Evolutionary conservation across 2,888 invertebrate genomes (phyloP), one percentile per base, ranked within the genome.

Genomic region (Lymantria monacha): DNA sequence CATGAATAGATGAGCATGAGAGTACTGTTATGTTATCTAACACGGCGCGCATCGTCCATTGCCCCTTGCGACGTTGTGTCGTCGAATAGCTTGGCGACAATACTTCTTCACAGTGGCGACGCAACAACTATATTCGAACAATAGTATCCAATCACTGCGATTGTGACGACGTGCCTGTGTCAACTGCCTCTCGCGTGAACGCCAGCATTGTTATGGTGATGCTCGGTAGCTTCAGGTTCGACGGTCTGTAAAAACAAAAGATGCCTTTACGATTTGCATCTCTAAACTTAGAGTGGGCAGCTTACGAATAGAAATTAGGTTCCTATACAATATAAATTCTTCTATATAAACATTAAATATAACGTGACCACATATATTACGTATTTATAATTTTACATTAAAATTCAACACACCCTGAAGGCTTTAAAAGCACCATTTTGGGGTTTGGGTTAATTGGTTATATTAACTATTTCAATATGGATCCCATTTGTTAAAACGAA

Each of bases 141-240:
- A 89, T 87, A 83, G 83, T 79, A 75, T 75, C 84, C 87, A 86
- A 85, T 85, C 84, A 79, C 75, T 66, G 76, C 79, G 80, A 81
- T 78, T 85, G 83, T 83, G 71, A 62, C 65, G 69, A 63, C 71
- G 70, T 63, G 76, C 73, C 72, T 73, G 81, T 83, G 88, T 85
- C 88, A 81, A 85, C 85, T 81, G 84, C 85, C 83, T 78, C 74
- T 77, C 76, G 75, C 80, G 81, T 77, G 80, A n/a, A 11, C 76
- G 71, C 70, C 66, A 72, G 76, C 72, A 85, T 89, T 90, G 88
- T 90, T 83, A 87, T 89, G 87, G 79, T 86, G 84, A 87, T 87
- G 73, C 69, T 76, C 66, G 63, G 69, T 64, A 72, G 63, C 75
- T 77, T 73, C 70, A 75, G 71, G 82, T 82, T 84, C 81, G 80